Percentiles rank a stretch among this genome's conserved stretches.
These are phyloP conservation scores for Pemphigus obesinymphae DNA, from an alignment of 1,140 invertebrate species.

Conservation along the genomic window DNA sequence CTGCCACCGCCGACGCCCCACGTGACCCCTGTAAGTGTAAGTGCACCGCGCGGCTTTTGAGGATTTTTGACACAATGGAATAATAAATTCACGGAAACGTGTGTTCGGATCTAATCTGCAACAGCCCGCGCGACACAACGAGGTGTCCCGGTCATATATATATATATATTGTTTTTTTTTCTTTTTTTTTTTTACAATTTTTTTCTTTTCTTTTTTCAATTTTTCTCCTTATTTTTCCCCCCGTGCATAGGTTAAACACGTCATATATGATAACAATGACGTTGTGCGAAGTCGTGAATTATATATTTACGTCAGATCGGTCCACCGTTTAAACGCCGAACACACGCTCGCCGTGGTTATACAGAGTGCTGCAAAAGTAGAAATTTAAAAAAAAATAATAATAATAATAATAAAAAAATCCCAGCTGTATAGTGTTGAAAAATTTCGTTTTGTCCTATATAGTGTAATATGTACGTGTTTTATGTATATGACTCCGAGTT, in stretches of 20 bases:
- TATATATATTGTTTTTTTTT: constrained; percentile 7
- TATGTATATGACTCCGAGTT: no score
- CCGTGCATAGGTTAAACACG: constrained; percentile 8
- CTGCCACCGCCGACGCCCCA: background rate
- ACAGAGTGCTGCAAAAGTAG: background rate
- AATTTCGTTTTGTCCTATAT: no score
- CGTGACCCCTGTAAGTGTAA: background rate
- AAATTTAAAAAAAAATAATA: no score
- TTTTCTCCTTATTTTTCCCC: background rate
- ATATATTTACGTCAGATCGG: constrained; percentile 32
- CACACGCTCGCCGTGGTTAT: background rate
- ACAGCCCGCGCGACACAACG: background rate
- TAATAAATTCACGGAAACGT: constrained; percentile 42
- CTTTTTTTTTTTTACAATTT: background rate
- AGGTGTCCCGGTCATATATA: constrained; percentile 25
- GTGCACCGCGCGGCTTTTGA: constrained; percentile 18
- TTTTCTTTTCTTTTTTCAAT: background rate
- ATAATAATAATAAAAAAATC: background rate
- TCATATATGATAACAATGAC: constrained; percentile 31
- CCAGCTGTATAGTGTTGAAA: no score
- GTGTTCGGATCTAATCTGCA: constrained; percentile 38
- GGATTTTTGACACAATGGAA: constrained; percentile 41
- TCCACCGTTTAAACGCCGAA: background rate
- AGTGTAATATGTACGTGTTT: no score
- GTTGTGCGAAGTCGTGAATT: constrained; percentile 39